Evolutionary conservation across 2,797 vertebrate genomes (phyloP).

Genomic region (Esox lucius): DNA sequence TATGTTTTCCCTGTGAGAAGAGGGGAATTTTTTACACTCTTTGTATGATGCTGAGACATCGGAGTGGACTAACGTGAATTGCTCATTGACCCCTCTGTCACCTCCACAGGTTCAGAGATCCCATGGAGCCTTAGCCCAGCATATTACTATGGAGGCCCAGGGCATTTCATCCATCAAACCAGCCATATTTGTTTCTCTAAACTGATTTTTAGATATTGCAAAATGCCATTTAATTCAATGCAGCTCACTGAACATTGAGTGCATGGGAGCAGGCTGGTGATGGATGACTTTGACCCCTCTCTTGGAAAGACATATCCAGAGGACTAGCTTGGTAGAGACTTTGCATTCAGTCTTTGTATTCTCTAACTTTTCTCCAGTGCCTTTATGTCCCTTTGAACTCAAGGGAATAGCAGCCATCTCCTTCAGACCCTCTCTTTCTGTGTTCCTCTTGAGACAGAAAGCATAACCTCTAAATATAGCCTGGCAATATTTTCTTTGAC

Average conservation of each 20-base stretch:
- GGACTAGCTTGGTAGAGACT: constrained; percentile 43
- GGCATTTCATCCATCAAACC: constrained; percentile 81
- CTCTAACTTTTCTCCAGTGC: constrained; percentile 63
- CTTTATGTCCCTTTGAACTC: constrained; percentile 55
- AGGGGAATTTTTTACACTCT: neutral
- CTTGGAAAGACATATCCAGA: constrained; percentile 29
- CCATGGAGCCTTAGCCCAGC: constrained; percentile 3
- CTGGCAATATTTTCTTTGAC: constrained; percentile 55
- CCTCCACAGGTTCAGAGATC: constrained; percentile 60
- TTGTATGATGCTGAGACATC: neutral
- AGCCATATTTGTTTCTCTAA: constrained; percentile 80
- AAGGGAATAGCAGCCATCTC: constrained; percentile 67
- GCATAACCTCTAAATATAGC: constrained; percentile 68
- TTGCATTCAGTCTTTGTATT: constrained; percentile 56
- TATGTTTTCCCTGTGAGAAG: neutral
- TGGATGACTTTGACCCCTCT: constrained; percentile 85
- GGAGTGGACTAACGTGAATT: neutral
- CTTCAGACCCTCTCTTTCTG: constrained; percentile 48
- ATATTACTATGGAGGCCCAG: constrained; percentile 9
- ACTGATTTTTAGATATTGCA: constrained; percentile 79
- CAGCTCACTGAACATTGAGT: constrained; percentile 70
- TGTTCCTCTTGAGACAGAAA: constrained; percentile 59
- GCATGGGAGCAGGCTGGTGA: constrained; percentile 75
- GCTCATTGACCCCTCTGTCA: constrained; percentile 66
- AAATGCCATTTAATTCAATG: constrained; percentile 80